phyloP scores from a whole-genome alignment of 2,113 vertebrate species.

The Tragelaphus strepsiceros region DNA sequence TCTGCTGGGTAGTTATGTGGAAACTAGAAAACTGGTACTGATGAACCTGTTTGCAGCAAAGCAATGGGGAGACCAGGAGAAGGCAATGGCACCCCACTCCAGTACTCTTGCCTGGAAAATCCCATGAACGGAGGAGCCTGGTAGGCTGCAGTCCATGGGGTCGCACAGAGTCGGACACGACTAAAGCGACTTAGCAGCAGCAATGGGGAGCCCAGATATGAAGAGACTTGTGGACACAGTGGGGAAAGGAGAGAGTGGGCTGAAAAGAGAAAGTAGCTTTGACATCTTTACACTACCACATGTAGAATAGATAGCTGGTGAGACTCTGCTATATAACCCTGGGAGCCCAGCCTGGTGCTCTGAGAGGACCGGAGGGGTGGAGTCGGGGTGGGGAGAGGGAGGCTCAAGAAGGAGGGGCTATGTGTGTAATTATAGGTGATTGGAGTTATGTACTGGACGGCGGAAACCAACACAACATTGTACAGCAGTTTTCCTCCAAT shows the following conservation, averaged over 20 bases:
- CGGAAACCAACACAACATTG: neutral
- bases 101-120: no score
- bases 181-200: neutral
- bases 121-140: no score
- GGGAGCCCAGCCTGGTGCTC: neutral
- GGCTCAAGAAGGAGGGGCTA: neutral
- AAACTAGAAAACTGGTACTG: neutral
- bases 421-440: neutral
- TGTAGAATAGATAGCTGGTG: neutral
- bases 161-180: no score
- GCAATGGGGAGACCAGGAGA: neutral
- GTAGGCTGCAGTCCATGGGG: no score
- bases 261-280: neutral
- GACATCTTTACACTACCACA: neutral
- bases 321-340: neutral
- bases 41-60: neutral
- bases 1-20: neutral
- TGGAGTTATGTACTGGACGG: neutral
- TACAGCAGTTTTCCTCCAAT: neutral
- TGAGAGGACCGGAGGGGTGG: neutral
- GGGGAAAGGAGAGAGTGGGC: neutral
- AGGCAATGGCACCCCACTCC: no score
- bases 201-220: neutral
- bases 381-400: accelerated
- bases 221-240: neutral